Percentiles rank a stretch among this genome's conserved stretches.
Evolutionary conservation across 2,113 vertebrate genomes (phyloP).

Genomic region (Daubentonia madagascariensis): DNA sequence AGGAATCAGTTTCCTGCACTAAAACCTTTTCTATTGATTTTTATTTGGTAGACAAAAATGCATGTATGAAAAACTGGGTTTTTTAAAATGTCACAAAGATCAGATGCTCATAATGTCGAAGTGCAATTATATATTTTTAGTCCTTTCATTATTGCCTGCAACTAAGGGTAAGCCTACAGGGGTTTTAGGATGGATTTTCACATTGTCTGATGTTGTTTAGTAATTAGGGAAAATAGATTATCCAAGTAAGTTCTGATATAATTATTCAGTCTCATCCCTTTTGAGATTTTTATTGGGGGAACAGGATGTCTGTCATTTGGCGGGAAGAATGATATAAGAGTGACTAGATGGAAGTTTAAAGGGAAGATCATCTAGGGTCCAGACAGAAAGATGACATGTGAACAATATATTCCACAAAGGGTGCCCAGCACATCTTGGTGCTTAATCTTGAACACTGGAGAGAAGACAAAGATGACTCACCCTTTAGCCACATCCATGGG

Average conservation of each 20-base stretch:
- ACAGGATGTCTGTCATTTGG: not conserved
- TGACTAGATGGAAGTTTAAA: not conserved
- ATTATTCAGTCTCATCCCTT: not conserved
- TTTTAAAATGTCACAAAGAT: not conserved
- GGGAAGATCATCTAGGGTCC: not conserved
- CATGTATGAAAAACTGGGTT: not conserved
- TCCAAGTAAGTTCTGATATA: not conserved
- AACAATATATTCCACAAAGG: not conserved
- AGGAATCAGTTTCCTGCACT: too few relatives aligned
- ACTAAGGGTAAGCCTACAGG: not conserved
- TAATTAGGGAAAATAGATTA: not conserved
- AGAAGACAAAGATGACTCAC: not conserved
- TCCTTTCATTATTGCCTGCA: not conserved
- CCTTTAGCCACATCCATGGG: too few relatives aligned
- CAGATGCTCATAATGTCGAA: not conserved
- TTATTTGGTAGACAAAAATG: not conserved
- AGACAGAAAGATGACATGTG: not conserved
- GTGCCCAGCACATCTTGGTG: rapidly evolving
- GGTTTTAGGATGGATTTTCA: not conserved
- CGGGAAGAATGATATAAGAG: not conserved
- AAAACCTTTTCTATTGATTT: not conserved
- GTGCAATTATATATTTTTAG: not conserved
- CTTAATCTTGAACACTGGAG: not conserved
- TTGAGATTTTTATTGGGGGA: not conserved
- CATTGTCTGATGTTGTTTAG: not conserved